Evolutionary conservation across 2,888 invertebrate genomes (phyloP), one percentile per base, ranked within the genome.

Genomic region (Didymodactylos carnosus): DNA sequence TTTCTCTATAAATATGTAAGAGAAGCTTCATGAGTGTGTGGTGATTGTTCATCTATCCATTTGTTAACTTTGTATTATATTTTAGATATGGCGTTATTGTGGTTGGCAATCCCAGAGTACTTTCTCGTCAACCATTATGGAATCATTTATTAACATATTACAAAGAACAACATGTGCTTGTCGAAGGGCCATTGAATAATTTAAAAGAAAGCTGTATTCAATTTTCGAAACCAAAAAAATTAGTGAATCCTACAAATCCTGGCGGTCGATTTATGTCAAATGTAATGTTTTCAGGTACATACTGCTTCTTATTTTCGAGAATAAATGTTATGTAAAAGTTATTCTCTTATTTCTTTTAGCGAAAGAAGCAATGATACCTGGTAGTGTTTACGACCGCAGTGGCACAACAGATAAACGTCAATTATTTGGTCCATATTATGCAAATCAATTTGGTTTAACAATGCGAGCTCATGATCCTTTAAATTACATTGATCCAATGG

Each of bases 41-140:
- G 19, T 19, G 16, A 70, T 23, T 16, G n/a, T n/a, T n/a, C n/a
- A n/a, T n/a, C n/a, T n/a, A n/a, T n/a, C n/a, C n/a, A n/a, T n/a
- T n/a, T n/a, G n/a, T 39, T 14, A 27, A 41, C 27, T 72, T 16
- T 75, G n/a, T 23, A 8, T n/a, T 14, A 46, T 72, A 49, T 75
- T 78, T 3, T 77, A 84, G 83, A 75, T 97, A 91, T 84, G 95
- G 95, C 19, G 90, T 95, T 69, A 95, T 99, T 77, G 92, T 99
- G 77, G 94, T 99, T 73, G 98, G 98, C 72, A 99, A 98, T 85
- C 97, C 98, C 0, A 98, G 97, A 84, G 95, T 99, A 23, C 86
- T 99, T 5, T 93, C 95, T 11, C 95, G 95, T 85, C 97, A 99
- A 85, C 92, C 93, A 0, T 86, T 98, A 2, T 98, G 98, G 98